Conservation (phyloP, 2,113 vertebrate species). For the Tupaia chinensis region DNA sequence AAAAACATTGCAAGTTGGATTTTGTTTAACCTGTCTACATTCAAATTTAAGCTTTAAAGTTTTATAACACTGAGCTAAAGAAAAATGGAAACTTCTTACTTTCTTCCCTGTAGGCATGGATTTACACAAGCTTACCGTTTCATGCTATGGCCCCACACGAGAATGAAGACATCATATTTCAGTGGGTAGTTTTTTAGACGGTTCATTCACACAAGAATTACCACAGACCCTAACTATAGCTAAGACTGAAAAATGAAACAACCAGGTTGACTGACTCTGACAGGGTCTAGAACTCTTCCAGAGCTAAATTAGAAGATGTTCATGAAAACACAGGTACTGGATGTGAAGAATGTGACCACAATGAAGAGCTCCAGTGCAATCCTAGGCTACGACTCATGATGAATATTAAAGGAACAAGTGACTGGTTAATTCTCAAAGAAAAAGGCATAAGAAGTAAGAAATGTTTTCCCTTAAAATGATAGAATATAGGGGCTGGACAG, state of each 20-base stretch:
- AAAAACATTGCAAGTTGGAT: constrained; percentile 24
- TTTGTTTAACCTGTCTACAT: constrained; percentile 1
- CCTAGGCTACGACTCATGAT: background rate
- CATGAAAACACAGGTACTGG: background rate
- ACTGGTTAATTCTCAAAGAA: background rate
- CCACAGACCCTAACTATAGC: background rate
- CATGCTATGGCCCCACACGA: background rate
- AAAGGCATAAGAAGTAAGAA: background rate
- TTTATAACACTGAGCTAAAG: constrained; percentile 3
- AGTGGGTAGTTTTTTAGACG: background rate
- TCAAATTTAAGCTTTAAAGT: constrained; percentile 48
- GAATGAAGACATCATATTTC: background rate
- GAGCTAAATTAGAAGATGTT: background rate
- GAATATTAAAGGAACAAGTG: background rate
- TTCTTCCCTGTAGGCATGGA: background rate
- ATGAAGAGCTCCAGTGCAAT: background rate
- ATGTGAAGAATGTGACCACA: background rate
- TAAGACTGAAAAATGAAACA: background rate
- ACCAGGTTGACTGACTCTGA: background rate
- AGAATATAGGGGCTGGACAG: background rate
- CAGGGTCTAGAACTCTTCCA: background rate
- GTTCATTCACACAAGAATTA: background rate
- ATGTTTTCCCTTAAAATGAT: constrained; percentile 11
- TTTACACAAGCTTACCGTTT: background rate
- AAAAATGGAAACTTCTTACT: constrained; percentile 9